Percentiles rank a stretch among this genome's conserved stretches.
These are phyloP conservation scores for Podarcis cretensis DNA, from an alignment of 2,113 vertebrate species.

Conservation along the genomic window DNA sequence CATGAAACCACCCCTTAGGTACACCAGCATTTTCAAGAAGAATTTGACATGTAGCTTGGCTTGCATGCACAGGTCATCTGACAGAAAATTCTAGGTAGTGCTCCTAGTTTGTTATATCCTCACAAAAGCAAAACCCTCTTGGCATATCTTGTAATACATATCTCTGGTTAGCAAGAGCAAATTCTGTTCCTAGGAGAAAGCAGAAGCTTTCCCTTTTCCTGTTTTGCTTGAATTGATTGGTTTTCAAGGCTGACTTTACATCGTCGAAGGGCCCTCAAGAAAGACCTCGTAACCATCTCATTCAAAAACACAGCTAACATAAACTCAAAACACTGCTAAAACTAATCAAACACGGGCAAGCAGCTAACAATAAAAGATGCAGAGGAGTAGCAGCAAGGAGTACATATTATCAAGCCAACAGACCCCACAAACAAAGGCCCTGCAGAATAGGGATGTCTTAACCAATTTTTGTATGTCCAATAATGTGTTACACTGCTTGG, in stretches of 20 bases:
- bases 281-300: not conserved
- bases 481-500: not conserved
- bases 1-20: not conserved
- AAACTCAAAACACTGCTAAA: not conserved
- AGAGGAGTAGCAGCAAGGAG: not conserved
- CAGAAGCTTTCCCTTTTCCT: not conserved
- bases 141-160: not conserved
- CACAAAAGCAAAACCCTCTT: too few species aligned
- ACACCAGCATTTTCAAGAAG: not conserved
- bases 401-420: not conserved
- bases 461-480: not conserved
- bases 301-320: not conserved
- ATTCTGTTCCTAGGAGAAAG: not conserved
- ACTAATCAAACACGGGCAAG: not conserved
- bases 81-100: not conserved
- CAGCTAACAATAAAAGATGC: not conserved
- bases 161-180: not conserved
- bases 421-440: not conserved
- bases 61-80: not conserved
- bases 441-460: not conserved
- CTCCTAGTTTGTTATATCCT: not conserved
- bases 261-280: not conserved
- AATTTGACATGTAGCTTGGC: not conserved
- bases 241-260: not conserved
- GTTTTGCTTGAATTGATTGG: not conserved